A percentile compares a stretch with the other conserved stretches of the same genome.
Conservation (phyloP, 2,113 vertebrate species). For the human (Homo sapiens) region DNA sequence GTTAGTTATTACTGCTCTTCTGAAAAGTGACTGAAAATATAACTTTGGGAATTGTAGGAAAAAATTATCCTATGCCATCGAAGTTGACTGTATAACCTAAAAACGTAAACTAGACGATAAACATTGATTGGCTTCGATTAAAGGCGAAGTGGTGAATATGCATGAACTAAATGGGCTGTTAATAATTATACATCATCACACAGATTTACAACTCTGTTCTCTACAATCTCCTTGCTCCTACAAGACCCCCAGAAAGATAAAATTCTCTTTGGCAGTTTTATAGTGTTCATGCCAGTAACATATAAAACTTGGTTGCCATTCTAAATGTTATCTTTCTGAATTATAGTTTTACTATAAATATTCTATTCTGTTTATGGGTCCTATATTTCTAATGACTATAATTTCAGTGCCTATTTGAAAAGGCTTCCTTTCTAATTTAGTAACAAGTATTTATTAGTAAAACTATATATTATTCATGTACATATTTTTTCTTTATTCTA, state of each 20-base stretch:
- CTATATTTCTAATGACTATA: slow-evolving; percentile 10
- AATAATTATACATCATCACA: not conserved
- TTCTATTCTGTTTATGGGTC: not conserved
- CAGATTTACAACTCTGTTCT: not conserved
- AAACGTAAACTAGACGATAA: slow-evolving; percentile 32
- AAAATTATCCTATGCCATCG: not conserved
- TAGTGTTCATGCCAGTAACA: not conserved
- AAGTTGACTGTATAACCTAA: not conserved
- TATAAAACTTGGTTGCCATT: not conserved
- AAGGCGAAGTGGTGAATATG: not conserved
- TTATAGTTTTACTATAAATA: not conserved
- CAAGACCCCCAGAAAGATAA: not conserved
- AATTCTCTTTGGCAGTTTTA: slow-evolving; percentile 13
- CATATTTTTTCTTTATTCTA: slow-evolving; percentile 12
- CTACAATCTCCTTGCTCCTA: not conserved
- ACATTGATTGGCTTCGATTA: slow-evolving; percentile 1
- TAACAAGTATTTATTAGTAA: slow-evolving; percentile 49
- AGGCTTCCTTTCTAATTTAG: not conserved
- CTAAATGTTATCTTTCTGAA: slow-evolving; percentile 41
- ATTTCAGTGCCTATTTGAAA: slow-evolving; percentile 51
- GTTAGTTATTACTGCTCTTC: not conserved
- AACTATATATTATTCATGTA: not conserved
- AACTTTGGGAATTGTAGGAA: slow-evolving; percentile 28
- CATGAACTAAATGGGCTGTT: not conserved
- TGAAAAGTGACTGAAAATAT: not conserved